phyloP scores from a whole-genome alignment of 2,888 invertebrate species.

The Chrysomela aeneicollis region DNA sequence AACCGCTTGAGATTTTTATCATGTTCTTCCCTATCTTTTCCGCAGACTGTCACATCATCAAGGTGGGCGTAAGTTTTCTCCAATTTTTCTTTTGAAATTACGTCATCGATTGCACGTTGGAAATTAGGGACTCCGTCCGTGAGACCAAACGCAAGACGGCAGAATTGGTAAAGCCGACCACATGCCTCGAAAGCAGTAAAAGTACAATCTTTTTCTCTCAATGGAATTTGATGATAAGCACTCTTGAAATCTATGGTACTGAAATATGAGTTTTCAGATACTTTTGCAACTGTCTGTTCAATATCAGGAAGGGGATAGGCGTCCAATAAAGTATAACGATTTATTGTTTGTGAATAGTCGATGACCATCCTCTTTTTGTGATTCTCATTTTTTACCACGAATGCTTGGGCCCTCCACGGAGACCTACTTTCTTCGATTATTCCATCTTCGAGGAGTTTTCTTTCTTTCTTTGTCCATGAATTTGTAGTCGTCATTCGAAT shows the following conservation, averaged over 20 bases:
- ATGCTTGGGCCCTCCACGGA: constrained; percentile 35
- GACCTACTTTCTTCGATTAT: constrained; percentile 28
- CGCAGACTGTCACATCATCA: not conserved
- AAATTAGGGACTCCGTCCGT: too few species aligned
- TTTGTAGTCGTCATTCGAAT: too few species aligned
- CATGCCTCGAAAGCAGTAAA: constrained; percentile 25
- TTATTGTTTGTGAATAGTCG: constrained; percentile 45
- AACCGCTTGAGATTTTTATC: constrained; percentile 2
- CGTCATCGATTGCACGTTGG: not conserved
- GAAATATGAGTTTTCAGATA: constrained; percentile 12
- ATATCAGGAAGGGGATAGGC: constrained; percentile 37
- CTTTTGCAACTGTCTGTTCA: constrained; percentile 12
- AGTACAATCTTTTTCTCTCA: constrained; percentile 15
- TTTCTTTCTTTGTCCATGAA: constrained; percentile 6
- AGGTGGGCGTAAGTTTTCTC: constrained; percentile 1
- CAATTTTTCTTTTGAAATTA: not conserved
- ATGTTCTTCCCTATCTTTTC: not conserved
- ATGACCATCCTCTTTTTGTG: constrained; percentile 42
- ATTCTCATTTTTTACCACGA: constrained; percentile 31
- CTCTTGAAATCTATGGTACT: constrained; percentile 24
- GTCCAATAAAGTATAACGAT: too few species aligned
- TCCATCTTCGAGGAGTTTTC: constrained; percentile 11
- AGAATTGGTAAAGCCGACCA: constrained; percentile 22
- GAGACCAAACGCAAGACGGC: too few species aligned
- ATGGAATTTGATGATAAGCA: too few species aligned